Evolutionary conservation across 2,113 vertebrate genomes (phyloP), one percentile per base, ranked within the genome.

Genomic region (Gambusia affinis): DNA sequence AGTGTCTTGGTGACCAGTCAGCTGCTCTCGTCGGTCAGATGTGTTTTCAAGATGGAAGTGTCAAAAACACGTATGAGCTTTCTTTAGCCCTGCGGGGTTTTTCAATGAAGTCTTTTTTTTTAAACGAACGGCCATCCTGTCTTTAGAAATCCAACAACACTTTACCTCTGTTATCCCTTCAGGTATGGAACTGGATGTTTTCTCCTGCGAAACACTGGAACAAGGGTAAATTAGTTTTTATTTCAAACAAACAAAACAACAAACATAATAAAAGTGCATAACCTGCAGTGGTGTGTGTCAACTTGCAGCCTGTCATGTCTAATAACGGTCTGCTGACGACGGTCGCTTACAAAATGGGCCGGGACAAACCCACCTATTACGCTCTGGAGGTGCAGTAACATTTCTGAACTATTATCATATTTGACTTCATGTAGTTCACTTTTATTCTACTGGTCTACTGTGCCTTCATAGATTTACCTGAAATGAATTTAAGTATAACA

Each of bases 141-240:
- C 60, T 10, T 31, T 24, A 17, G 39, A 69, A 65, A 54, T 4
- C 2, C 3, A 11, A 8, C 0, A 3, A 8, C 42, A 31, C 5
- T 5, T 33, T 31, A n/a, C 14, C 33, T 51, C 7, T 19, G 44
- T 15, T 19, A 4, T 73, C 4, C 35, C 14, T 86, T 88, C 75
- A 98, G 97, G 81, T 98, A 98, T 3, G 97, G 97, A 76, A 98
- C 97, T 24, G 97, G 97, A 69, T 98, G 97, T 85, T 98, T 98
- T 90, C 94, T 98, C 73, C 91, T 98, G 72, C 95, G 94, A 80
- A 98, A 97, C 89, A 98, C 97, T 44, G 97, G 97, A 72, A 75
- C 89, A 54, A 98, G 97, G 96, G 97, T 98, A 87, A n/a, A n/a
- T 57, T 17, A 0, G 1, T 2, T 4, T 8, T 0, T 29, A 31